These are phyloP conservation scores for Drosophila miranda DNA, from an alignment of 1,140 invertebrate species.

Conservation along the genomic window DNA sequence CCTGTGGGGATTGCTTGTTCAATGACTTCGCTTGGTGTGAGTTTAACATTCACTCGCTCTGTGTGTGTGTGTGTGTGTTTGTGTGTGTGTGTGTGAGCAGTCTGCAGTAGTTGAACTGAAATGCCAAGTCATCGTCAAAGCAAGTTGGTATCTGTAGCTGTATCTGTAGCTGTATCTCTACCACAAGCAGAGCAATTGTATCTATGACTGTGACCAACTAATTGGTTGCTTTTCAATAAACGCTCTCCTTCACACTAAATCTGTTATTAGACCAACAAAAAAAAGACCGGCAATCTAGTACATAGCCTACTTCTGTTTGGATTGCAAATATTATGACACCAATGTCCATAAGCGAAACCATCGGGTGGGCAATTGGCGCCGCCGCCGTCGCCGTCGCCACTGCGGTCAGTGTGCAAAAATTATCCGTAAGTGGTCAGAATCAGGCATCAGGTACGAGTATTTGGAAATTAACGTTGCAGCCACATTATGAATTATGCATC, in stretches of 20 bases:
- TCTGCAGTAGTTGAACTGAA: slow-evolving; percentile 18
- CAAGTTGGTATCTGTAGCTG: slow-evolving; percentile 2
- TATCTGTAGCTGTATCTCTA: neutral
- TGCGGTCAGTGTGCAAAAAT: slow-evolving; percentile 13
- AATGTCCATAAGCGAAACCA: slow-evolving; percentile 46
- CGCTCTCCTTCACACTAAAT: too few relatives aligned
- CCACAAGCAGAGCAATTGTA: neutral
- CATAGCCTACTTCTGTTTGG: too few relatives aligned
- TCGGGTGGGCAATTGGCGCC: slow-evolving; percentile 28
- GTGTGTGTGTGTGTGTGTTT: too few relatives aligned
- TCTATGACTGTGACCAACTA: slow-evolving; percentile 1
- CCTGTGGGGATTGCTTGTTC: slow-evolving; percentile 1
- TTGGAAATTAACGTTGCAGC: slow-evolving; percentile 33
- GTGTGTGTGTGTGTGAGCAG: slow-evolving; percentile 5
- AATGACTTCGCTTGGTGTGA: slow-evolving; percentile 19
- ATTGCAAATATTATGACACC: slow-evolving; percentile 21
- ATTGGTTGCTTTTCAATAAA: too few relatives aligned
- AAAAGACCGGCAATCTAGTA: too few relatives aligned
- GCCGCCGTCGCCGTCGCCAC: neutral
- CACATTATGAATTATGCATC: slow-evolving; percentile 53
- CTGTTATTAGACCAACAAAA: too few relatives aligned
- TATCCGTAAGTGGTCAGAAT: slow-evolving; percentile 24
- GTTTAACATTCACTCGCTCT: too few relatives aligned
- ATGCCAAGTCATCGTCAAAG: slow-evolving; percentile 27
- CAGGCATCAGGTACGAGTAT: neutral